A percentile compares a stretch with the other conserved stretches of the same genome.
Conservation (phyloP, 92 coral and sea anemone genomes). For the Siderastrea radians region DNA sequence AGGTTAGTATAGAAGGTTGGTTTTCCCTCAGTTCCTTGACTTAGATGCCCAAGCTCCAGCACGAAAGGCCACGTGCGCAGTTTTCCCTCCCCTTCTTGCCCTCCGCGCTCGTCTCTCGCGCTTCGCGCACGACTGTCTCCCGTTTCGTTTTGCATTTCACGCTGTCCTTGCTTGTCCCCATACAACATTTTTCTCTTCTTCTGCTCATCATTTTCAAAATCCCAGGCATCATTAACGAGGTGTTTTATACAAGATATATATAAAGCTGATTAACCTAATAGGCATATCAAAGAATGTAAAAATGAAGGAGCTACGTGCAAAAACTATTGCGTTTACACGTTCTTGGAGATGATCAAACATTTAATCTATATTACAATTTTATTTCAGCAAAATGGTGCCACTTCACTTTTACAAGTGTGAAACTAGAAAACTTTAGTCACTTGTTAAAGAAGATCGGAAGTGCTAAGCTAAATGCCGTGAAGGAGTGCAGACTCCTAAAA, state of each 20-base stretch:
- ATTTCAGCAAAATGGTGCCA: constrained; percentile 63
- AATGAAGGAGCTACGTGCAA: constrained; percentile 3
- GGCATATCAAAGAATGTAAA: constrained; percentile 8
- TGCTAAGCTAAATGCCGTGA: constrained; percentile 49
- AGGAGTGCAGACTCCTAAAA: constrained; percentile 41
- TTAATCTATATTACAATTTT: constrained; percentile 1
- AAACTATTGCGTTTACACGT: neutral
- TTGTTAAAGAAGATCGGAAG: constrained; percentile 47
- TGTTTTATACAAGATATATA: neutral
- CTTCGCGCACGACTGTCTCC: neutral
- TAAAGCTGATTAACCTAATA: neutral
- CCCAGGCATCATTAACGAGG: too few relatives aligned
- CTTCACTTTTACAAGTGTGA: constrained; percentile 44
- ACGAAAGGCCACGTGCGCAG: neutral
- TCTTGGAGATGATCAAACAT: constrained; percentile 11
- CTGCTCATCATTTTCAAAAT: neutral
- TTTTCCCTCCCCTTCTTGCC: neutral
- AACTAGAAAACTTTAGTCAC: constrained; percentile 35
- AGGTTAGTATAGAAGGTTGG: constrained; percentile 22
- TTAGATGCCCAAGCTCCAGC: neutral
- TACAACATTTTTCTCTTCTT: neutral
- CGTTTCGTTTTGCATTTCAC: neutral
- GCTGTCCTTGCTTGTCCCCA: neutral
- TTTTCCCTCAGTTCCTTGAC: constrained; percentile 6
- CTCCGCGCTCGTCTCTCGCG: neutral